Base-by-base conservation (phyloP, 2,888 invertebrate genomes). In the Melieria crassipennis region DNA sequence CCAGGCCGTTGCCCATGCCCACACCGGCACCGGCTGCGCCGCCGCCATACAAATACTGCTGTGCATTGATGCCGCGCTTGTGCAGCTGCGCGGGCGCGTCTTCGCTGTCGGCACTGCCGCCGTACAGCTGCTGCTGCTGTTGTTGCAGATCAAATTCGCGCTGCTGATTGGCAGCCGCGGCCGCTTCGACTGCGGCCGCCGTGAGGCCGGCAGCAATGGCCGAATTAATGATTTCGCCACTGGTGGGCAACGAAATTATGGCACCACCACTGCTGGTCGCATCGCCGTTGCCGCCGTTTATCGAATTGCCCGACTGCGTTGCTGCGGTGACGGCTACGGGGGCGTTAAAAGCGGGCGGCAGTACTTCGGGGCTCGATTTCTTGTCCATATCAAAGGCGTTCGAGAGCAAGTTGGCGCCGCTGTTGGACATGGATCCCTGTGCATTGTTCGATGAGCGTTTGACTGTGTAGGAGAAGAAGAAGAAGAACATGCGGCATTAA, bases 11-110 rank as follows among this genome's bases (percentile, higher is more conserved):
- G 55, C 66, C 62, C 9, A 65, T 56, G 10, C 16, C 66, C 50
- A 55, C 58, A 9, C 69, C 70, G 6, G 60, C 10, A 16, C 56
- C 72, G 47, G 42, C 57, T 42, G 67, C n/a, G 30, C 68, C 62
- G 10, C 61, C 66, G 9, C 72, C 77, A 62, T 77, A 76, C 46
- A 74, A 65, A 74, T 76, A 78, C 76, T 84, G 73, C 75, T 83
- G 72, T 75, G 81, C 78, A 73, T 81, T 85, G 48, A 85, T 81
- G 73, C 86, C 86, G 57, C 86, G 84, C 70, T 86, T 86, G 67
- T 83, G 83, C 71, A 84, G 81, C 46, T 81, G 78, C 11, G 83
- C 78, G 52, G 80, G 79, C 68, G 81, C 76, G 50, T 79, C 79
- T 4, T 79, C 70, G 42, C 64, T 78, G 69, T 76, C 80, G 68